Base-by-base conservation (phyloP, 2,113 vertebrate genomes). In the Pelmatolapia mariae region DNA sequence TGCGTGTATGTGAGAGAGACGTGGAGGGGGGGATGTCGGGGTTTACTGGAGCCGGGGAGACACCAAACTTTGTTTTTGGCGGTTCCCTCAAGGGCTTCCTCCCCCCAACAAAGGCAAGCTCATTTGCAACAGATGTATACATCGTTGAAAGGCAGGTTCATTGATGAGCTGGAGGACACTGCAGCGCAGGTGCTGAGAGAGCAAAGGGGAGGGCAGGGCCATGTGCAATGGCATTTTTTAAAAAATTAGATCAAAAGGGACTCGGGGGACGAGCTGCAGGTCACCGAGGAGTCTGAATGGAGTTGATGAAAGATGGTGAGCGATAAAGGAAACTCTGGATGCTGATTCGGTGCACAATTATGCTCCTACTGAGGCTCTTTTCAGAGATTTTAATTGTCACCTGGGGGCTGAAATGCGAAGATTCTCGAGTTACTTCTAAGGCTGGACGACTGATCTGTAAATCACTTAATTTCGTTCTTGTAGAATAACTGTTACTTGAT, bases 91-190 rank as follows among this genome's bases (percentile, higher is more conserved):
- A 94, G 94, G 90, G 31, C 71, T 86, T 24, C 50, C 63, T 68
- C 63, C 63, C 66, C 19, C 45, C 19, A 82, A 94, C 94, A 96
- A 95, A 90, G 85, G 79, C 81, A 80, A 45, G 87, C 90, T 92
- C 93, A 91, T 90, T 95, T 92, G 90, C 88, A 91, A 91, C 93
- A 91, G 91, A 93, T 87, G 89, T 86, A 87, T 91, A 87, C n/a
- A 10, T 91, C 88, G 86, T 87, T 90, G 87, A 91, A 89, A 90
- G 86, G 89, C 88, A 91, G 91, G 83, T 85, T 85, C 82, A 91
- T 47, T 85, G 91, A 95, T 84, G 87, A 90, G 81, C 57, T 7
- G 45, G 50, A 84, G 88, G 87, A 86, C 82, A 76, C 83, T 87
- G 85, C 45, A 63, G 38, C 87, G 86, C 91, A 94, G 92, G 92